Evolutionary conservation across 1,140 invertebrate species (phyloP).

Genomic region (Halictus rubicundus): DNA sequence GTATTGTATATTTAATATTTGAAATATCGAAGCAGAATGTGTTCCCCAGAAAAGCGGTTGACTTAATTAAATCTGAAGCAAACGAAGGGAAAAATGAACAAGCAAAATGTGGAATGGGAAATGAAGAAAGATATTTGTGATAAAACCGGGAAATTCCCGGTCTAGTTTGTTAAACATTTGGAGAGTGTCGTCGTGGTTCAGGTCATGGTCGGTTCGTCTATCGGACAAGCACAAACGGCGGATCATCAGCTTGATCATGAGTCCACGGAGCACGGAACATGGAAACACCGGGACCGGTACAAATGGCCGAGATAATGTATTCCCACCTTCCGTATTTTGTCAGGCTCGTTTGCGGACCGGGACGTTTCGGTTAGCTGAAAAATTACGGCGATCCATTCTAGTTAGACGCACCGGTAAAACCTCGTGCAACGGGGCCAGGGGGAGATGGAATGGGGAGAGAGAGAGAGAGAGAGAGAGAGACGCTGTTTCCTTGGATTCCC

Average conservation of each 20-base stretch:
- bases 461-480: background rate
- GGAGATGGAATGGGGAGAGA: no score
- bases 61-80: no score
- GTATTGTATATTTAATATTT: no score
- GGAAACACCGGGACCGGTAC: slow-evolving; percentile 64
- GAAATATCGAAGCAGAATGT: no score
- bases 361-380: slow-evolving; percentile 72
- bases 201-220: background rate
- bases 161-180: no score
- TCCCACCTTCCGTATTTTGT: slow-evolving; percentile 76
- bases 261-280: slow-evolving; percentile 45
- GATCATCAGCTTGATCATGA: slow-evolving; percentile 32
- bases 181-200: no score
- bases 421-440: slow-evolving; percentile 7
- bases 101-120: no score
- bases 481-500: slow-evolving; percentile 49
- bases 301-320: slow-evolving; percentile 71
- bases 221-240: slow-evolving; percentile 35
- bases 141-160: no score
- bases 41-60: no score
- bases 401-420: slow-evolving; percentile 70
- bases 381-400: slow-evolving; percentile 78
- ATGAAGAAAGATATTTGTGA: no score
- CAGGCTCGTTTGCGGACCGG: slow-evolving; percentile 72
- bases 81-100: no score